Evolutionary conservation across 2,113 vertebrate genomes (phyloP).

Genomic region (Melanostigma gelatinosum): DNA sequence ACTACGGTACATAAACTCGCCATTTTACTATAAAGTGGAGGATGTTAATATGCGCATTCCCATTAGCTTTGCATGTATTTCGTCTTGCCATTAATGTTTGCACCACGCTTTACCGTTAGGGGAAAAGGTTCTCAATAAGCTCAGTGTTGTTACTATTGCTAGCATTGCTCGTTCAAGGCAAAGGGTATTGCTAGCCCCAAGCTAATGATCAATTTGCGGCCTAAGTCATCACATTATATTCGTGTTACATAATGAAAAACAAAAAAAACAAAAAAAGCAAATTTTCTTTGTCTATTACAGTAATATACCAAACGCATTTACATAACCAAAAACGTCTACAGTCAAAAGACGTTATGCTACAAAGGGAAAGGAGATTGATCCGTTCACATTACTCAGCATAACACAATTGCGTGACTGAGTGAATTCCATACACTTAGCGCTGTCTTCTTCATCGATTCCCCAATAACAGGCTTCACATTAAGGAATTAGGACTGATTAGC

Average conservation of each 20-base stretch:
- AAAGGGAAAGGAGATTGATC: background rate
- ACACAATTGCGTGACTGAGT: background rate
- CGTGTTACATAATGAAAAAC: constrained; percentile 3
- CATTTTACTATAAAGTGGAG: too few species aligned
- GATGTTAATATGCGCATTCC: background rate
- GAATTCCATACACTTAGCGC: background rate
- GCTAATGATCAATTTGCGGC: constrained; percentile 30
- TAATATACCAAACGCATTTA: background rate
- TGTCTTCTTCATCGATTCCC: constrained; percentile 44
- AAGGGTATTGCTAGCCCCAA: constrained; percentile 19
- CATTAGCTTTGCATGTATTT: background rate
- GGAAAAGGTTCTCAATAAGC: background rate
- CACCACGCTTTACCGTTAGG: background rate
- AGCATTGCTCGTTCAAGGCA: constrained; percentile 34
- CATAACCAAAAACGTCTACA: background rate
- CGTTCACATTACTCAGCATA: background rate
- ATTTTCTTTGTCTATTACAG: background rate
- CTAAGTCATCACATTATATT: constrained; percentile 13
- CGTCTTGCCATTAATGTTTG: background rate
- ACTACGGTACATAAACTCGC: too few species aligned
- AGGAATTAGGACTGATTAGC: constrained; percentile 56
- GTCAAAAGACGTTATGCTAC: background rate
- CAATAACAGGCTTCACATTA: constrained; percentile 47
- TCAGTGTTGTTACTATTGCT: background rate
- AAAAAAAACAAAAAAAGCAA: background rate